Base-by-base conservation (phyloP, 1,140 invertebrate species). In the Ceratina calcarata region DNA sequence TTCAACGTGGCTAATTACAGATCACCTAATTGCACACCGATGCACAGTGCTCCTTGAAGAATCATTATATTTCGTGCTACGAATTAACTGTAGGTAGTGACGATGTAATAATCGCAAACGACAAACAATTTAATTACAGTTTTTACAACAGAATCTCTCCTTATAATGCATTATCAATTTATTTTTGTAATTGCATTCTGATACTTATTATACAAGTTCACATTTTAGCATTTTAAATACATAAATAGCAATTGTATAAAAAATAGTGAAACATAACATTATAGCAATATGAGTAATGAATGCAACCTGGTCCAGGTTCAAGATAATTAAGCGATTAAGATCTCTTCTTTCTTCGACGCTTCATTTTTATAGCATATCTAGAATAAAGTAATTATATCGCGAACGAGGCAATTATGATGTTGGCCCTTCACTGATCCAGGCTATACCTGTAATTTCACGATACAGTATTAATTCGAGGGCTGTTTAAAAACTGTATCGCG, bases 311-410 rank as follows among this genome's bases (percentile, higher is more conserved):
- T 15, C 7, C 22, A 2, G 0, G 20, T 22, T 16, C 32, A 18
- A 18, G 3, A 78, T 22, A 53, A 70, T 61, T 62, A 61, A 20
- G 18, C 27, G 75, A 78, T 78, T 71, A 37, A 78, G 27, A 71
- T 70, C 24, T 71, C 68, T 18, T 10, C 37, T 24, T 32, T 37
- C 37, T 53, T 37, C n/a, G 6, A 18, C 10, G 18, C 49, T 22
- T 3, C 24, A 32, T 49, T 62, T n/a, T 37, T 18, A 22, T 53
- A 62, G n/a, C 37, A 45, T 64, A 62, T 78, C 58, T 62, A 62
- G 49, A 78, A 64, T 71, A 61, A 78, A 78, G 68, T 78, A 71
- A 78, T 78, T 71, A 78, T 53, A 71, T 55, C 75, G 16, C 27
- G 27, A 62, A 62, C 24, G 18, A 53, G 27, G 75, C n/a, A 62